Evolutionary conservation across 1,140 invertebrate genomes (phyloP).

Genomic region (Panagrolaimus sp.): DNA sequence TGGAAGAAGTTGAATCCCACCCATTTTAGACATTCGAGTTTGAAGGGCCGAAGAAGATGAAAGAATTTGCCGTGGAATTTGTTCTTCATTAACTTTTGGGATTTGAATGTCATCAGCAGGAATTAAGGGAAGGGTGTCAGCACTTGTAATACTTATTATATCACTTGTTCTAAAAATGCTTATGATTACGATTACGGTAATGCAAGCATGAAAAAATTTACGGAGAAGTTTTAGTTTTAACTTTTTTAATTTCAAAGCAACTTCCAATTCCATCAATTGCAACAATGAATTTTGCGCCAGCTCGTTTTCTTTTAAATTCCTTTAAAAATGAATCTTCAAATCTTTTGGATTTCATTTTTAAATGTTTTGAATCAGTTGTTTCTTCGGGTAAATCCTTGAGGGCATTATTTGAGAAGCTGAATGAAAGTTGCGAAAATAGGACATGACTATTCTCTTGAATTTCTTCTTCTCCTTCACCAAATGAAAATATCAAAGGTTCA

Average conservation of each 20-base stretch:
- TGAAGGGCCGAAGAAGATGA: too few species aligned
- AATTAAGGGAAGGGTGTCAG: not conserved
- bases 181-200: too few species aligned
- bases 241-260: not conserved
- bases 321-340: not conserved
- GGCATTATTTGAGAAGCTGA: too few species aligned
- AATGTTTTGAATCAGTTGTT: not conserved
- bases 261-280: not conserved
- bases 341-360: not conserved
- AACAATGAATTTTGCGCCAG: slow-evolving; percentile 1
- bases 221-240: not conserved
- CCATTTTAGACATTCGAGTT: too few species aligned
- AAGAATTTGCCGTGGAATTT: too few species aligned
- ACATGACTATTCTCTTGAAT: not conserved
- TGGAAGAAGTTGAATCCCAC: too few species aligned
- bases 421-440: too few species aligned
- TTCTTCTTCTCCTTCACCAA: not conserved
- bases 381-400: not conserved
- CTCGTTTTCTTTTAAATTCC: not conserved
- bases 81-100: too few species aligned
- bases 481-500: not conserved
- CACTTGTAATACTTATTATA: not conserved
- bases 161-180: not conserved
- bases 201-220: not conserved
- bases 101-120: too few species aligned